Percentiles rank a stretch among this genome's conserved stretches.
These are phyloP conservation scores for Bacillus rossius DNA, from an alignment of 1,140 invertebrate genomes.

Conservation along the genomic window DNA sequence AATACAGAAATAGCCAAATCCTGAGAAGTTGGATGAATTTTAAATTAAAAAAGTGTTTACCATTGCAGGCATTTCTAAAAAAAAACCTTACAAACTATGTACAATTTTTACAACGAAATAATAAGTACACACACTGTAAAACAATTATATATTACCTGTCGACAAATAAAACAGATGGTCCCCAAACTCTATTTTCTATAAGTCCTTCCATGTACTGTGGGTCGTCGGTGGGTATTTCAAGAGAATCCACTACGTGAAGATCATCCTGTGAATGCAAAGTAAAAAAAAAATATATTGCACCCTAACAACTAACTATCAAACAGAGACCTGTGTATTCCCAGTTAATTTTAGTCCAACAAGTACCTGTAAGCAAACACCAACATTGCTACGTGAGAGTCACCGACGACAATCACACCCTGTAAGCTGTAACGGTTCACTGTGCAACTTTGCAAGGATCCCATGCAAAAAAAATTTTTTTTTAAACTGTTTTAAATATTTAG, in stretches of 20 bases:
- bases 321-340: slow-evolving; percentile 4
- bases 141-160: slow-evolving; percentile 64
- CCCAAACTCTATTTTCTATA: slow-evolving; percentile 83
- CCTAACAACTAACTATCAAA: not conserved
- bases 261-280: slow-evolving; percentile 66
- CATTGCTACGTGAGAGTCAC: too few relatives aligned
- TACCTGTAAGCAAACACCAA: too few relatives aligned
- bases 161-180: slow-evolving; percentile 90
- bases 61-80: not conserved
- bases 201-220: slow-evolving; percentile 73
- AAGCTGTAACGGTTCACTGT: too few relatives aligned
- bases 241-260: slow-evolving; percentile 81
- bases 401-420: too few relatives aligned
- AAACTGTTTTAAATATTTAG: too few relatives aligned
- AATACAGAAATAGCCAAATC: too few relatives aligned
- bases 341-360: too few relatives aligned
- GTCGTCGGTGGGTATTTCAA: slow-evolving; percentile 83
- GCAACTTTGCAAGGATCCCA: too few relatives aligned
- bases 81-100: not conserved
- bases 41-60: not conserved
- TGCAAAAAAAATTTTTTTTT: too few relatives aligned
- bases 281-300: slow-evolving; percentile 2
- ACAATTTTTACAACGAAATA: not conserved
- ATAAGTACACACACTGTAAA: not conserved
- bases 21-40: too few relatives aligned